Base-by-base conservation (phyloP, 2,113 vertebrate genomes). In the Chionis minor region DNA sequence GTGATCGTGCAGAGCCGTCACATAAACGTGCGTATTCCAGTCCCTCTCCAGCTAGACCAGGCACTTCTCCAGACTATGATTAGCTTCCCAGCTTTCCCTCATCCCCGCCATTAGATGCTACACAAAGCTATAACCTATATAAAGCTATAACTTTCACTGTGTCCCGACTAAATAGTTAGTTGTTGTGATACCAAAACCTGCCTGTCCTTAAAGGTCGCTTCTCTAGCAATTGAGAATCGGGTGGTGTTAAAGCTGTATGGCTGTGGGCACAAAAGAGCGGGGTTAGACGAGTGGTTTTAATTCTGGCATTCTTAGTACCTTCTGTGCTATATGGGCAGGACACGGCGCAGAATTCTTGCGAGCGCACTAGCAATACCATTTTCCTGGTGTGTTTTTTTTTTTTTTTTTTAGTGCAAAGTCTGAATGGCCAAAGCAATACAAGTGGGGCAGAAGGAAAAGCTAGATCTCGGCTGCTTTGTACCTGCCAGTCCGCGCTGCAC, bases 401-500 rank as follows among this genome's bases (percentile, higher is more conserved):
- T 52, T 58, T 9, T 45, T 74, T 58, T 59, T 66, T 35, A 65
- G 32, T 52, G 19, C 14, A 28, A 59, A 75, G 38, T 16, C 18
- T 91, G 35, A 66, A 35, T 33, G 59, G 59, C 45, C 23, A n/a
- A 45, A 58, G 3, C 1, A 0, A 2, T 38, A 14, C 16, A 28
- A 52, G 88, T 13, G 9, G 22, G 58, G 42, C 24, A 56, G 58
- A 49, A 49, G 42, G 55, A 38, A 33, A 54, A 83, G 40, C 33
- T 28, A 15, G 19, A 35, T 59, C 52, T 44, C 3, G 1, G 32
- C 69, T 90, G 35, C 47, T 62, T 77, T 54, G 28, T 70, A 32
- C 54, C 42, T 30, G 16, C 77, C 21, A 0, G 2, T 42, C 30
- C 0, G 0, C 18, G 32, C 55, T 24, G 20, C 38, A 7, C 12